Base-by-base conservation (phyloP, 2,888 invertebrate genomes). In the Drosophila barbarae region DNA sequence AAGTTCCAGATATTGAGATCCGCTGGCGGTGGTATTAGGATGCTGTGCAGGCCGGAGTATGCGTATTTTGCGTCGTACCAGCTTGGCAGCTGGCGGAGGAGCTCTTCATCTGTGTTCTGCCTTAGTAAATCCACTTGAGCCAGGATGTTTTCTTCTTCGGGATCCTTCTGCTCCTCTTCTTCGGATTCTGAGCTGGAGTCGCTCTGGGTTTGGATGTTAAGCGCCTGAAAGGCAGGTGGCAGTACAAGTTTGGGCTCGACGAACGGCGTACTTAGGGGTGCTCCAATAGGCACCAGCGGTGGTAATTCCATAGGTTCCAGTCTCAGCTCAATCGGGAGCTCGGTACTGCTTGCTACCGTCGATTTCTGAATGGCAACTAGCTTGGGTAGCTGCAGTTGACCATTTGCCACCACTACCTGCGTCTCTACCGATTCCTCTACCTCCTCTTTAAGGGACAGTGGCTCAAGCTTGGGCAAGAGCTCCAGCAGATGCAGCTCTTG, bases 41-140 rank as follows among this genome's bases (percentile, higher is more conserved):
- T 89, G 56, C 88, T 89, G 67, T 90, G 90, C 10, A 90, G 72
- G 0, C 90, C 90, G 0, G 90, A 89, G 63, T 89, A 90, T 2
- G 89, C 89, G 64, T 90, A 90, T 49, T 86, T 87, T 9, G 88
- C 89, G 53, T 90, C 90, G 64, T 89, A 89, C 90, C 90, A 90
- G 69, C 87, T 87, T 26, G 90, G 90, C 53, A 90, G 58, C 58
- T 87, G 86, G 5, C 74, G 76, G 35, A 86, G 47, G 13, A 86
- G 58, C 49, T 78, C 73, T n/a, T 75, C 71, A 30, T 73, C 80
- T 44, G 66, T 74, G 38, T 72, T 75, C 2, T 69, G 64, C 7
- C 74, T 73, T 18, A 85, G 53, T 21, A 85, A 26, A 63, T 82
- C 82, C 60, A 84, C 64, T 71, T 86, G 72, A 35, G 77, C 71